Evolutionary conservation across 2,888 invertebrate genomes (phyloP), one percentile per base, ranked within the genome.

Genomic region (Thelaira solivaga): DNA sequence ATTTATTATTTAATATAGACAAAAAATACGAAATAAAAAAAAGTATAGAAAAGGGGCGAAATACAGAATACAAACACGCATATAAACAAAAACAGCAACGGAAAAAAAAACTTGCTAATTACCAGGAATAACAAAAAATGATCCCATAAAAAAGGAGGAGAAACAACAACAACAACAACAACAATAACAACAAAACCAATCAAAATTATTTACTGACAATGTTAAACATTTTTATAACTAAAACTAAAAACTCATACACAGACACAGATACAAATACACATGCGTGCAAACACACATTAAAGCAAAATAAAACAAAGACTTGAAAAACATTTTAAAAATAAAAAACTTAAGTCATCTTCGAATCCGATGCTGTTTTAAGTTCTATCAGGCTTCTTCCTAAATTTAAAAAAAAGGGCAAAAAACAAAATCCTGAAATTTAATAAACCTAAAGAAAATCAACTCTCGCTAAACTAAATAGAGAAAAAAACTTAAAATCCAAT

Each of bases 71-170:
- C 24, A 36, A 16, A 55, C n/a, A 39, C 36, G 2, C 1, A 34
- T 10, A 51, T 24, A 55, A 6, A 26, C 31, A n/a, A 22, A 65
- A 61, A 80, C 80, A 67, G n/a, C n/a, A n/a, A n/a, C n/a, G n/a
- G n/a, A 74, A 83, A 80, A 82, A 85, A 76, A 73, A 39, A 73
- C 61, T 65, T 75, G 74, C 75, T 77, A 75, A 74, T 69, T 73
- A 76, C 18, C 61, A 61, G 64, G 73, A 49, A 62, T 71, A 68
- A 49, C 45, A 53, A 18, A 51, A 77, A 47, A 18, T 34, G 13
- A 53, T 62, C n/a, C 11, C 10, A n/a, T 41, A 61, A 67, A 18
- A 53, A 55, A 34, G 51, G n/a, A 72, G 47, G 5, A 36, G 29
- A 11, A 72, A 53, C 41, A 39, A 26, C 20, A 47, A 61, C 39